Base-by-base conservation (phyloP, 2,797 vertebrate species). In the Anisognathus igniventris region DNA sequence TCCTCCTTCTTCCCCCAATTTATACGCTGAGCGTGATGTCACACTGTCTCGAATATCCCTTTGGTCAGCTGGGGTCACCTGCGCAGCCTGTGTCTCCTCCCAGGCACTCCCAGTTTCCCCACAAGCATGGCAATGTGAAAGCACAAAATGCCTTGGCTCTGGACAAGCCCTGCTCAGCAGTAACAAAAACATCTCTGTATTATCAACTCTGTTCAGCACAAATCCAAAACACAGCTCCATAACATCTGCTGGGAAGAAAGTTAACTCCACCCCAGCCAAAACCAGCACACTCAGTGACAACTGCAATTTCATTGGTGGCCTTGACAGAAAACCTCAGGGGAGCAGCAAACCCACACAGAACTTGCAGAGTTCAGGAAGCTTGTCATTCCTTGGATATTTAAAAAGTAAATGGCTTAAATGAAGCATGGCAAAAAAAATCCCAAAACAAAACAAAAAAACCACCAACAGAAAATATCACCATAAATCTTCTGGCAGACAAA, bases 1-100 rank as follows among this genome's bases (percentile, higher is more conserved):
- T 53, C 24, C 9, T 51, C 28, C 50, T 45, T 57, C 28, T 62
- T 57, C 12, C 22, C 3, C 11, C 0, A 0, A 7, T 35, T 76
- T 39, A 8, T 44, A 28, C 24, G 18, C 24, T 25, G 20, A 33
- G 16, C 23, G 25, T n/a, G 28, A 62, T 44, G 20, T 16, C 44
- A 50, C 30, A 11, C 12, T 0, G 0, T 45, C 28, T 39, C 2
- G 0, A 76, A 23, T 44, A 33, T 12, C 28, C 28, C 17, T 56
- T 27, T 6, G 30, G 57, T 57, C 44, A 45, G 2, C 0, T 45
- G 24, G 21, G n/a, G 18, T 50, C 44, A 57, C 12, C 21, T 62
- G 37, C 25, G 12, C n/a, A 6, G 2, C 17, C 17, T 44, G 17
- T 42, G 64, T 25, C n/a, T 50, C 44, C 65, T 65, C n/a, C 14